Conservation (phyloP, 2,113 vertebrate species). For the Brachyhypopomus occidentalis region DNA sequence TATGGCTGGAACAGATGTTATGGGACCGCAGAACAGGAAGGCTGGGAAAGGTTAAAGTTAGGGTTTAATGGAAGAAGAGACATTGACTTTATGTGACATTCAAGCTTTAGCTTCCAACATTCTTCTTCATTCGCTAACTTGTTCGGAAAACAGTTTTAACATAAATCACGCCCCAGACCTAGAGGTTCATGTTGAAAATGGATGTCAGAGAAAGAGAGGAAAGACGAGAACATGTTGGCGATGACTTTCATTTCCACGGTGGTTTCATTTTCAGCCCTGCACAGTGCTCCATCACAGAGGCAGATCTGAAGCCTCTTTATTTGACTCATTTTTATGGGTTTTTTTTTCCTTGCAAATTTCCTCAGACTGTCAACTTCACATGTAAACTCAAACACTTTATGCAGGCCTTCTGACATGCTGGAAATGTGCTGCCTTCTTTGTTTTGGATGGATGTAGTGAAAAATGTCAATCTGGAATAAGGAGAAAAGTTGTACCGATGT, state of each 20-base stretch:
- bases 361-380: constrained; percentile 5
- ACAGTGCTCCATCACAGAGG: constrained; percentile 28
- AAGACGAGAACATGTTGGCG: constrained; percentile 36
- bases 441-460: constrained; percentile 20
- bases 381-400: constrained; percentile 27
- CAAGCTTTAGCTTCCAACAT: neutral
- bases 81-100: no score
- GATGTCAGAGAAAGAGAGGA: neutral
- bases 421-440: constrained; percentile 24
- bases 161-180: no score
- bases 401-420: constrained; percentile 7
- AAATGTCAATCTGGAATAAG: neutral
- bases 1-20: no score
- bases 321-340: constrained; percentile 46
- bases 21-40: no score
- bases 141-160: no score
- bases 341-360: constrained; percentile 21
- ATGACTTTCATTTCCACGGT: constrained; percentile 30
- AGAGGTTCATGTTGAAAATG: neutral
- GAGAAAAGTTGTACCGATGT: neutral
- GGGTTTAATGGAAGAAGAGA: neutral
- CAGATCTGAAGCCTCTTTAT: constrained; percentile 55
- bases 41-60: neutral
- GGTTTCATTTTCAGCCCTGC: constrained; percentile 40
- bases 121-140: neutral